A percentile compares a stretch with the other conserved stretches of the same genome.
phyloP scores from a whole-genome alignment of 2,113 vertebrate species.

The Hyperoodon ampullatus region DNA sequence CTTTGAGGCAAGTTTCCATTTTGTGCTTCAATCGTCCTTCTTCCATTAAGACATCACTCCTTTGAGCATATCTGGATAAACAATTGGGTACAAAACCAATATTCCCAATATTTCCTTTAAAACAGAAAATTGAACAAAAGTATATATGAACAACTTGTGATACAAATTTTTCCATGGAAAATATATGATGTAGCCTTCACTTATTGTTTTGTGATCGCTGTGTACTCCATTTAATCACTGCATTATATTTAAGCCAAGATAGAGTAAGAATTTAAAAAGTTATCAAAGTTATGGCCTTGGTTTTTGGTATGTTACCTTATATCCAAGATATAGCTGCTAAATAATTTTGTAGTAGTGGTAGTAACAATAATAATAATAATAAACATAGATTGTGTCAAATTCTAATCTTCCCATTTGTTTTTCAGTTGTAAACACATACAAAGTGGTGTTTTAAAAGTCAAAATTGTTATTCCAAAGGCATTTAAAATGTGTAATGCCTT shows the following conservation, averaged over 20 bases:
- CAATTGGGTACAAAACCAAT: neutral
- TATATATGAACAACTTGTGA: neutral
- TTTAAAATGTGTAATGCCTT: neutral
- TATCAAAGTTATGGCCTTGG: neutral
- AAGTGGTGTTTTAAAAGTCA: neutral
- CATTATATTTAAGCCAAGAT: neutral
- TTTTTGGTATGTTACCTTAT: neutral
- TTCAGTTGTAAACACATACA: neutral
- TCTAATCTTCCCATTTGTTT: neutral
- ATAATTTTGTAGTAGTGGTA: neutral
- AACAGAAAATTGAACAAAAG: neutral
- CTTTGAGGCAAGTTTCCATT: conserved; percentile 40
- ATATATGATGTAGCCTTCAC: neutral
- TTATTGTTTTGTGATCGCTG: neutral
- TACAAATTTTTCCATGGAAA: neutral
- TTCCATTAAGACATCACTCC: conserved; percentile 53
- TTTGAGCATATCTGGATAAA: conserved; percentile 8
- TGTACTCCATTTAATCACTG: neutral
- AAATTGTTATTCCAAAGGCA: neutral
- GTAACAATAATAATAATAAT: neutral
- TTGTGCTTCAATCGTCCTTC: neutral
- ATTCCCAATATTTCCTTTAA: neutral
- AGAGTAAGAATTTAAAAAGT: neutral
- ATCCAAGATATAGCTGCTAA: neutral
- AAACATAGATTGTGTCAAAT: neutral